Conservation (phyloP, 2,888 invertebrate species). For the Glyphotaelius pellucidus region DNA sequence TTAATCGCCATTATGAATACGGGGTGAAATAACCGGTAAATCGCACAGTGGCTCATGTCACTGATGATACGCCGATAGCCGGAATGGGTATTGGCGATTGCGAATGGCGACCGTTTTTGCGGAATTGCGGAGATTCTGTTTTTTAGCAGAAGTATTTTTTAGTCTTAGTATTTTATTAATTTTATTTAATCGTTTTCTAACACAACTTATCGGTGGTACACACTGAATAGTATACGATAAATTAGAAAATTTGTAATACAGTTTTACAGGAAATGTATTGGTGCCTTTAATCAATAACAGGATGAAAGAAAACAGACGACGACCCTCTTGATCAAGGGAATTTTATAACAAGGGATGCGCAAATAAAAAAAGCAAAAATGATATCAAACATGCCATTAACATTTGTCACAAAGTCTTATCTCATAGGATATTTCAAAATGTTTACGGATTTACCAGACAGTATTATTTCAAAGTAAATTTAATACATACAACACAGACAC, state of each 20-base stretch:
- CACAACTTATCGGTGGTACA: background rate
- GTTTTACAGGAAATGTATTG: background rate
- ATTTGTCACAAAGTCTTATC: too few relatives aligned
- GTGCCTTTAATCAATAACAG: background rate
- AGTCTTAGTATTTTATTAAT: background rate
- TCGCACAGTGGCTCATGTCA: constrained; percentile 16
- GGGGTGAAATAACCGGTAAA: background rate
- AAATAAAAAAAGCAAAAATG: too few relatives aligned
- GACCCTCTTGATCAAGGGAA: too few relatives aligned
- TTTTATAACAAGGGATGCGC: too few relatives aligned
- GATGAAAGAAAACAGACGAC: too few relatives aligned
- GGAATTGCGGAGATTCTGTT: background rate
- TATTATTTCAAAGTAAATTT: too few relatives aligned
- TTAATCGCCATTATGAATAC: constrained; percentile 44
- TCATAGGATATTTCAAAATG: too few relatives aligned
- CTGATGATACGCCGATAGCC: background rate
- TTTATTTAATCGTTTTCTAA: background rate
- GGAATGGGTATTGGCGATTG: background rate
- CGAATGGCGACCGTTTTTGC: background rate
- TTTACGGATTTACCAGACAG: too few relatives aligned
- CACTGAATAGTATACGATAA: background rate
- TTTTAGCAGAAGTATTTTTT: background rate
- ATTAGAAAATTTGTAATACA: background rate
- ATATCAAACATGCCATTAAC: too few relatives aligned
- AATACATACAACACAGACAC: too few relatives aligned